A percentile compares a stretch with the other conserved stretches of the same genome.
These are phyloP conservation scores for Globicephala melas DNA, from an alignment of 2,113 vertebrate genomes.

Conservation along the genomic window DNA sequence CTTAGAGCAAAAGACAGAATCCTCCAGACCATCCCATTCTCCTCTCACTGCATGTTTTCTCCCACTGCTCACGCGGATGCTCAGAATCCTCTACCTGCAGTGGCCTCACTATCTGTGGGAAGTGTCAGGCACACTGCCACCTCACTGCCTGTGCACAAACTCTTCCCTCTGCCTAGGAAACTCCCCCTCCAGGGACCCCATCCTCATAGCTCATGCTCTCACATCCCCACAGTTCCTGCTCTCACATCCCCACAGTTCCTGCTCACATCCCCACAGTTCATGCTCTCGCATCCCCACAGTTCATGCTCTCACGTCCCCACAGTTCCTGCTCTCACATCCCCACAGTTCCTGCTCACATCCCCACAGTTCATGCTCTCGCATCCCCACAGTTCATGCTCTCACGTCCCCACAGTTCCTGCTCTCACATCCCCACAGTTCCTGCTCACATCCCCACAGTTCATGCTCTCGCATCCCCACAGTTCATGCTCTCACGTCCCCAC, in stretches of 20 bases:
- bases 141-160: too few species aligned
- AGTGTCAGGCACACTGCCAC: background rate
- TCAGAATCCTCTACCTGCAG: background rate
- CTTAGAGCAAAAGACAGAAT: background rate
- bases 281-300: too few species aligned
- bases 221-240: too few species aligned
- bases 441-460: accelerated
- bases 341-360: too few species aligned
- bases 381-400: accelerated
- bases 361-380: accelerated
- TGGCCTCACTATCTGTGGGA: too few species aligned
- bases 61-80: background rate
- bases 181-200: background rate
- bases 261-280: too few species aligned
- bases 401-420: too few species aligned
- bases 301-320: accelerated
- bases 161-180: background rate
- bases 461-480: too few species aligned
- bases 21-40: background rate
- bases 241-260: too few species aligned
- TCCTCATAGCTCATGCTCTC: too few species aligned
- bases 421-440: too few species aligned
- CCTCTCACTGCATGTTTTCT: background rate
- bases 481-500: accelerated
- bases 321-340: accelerated